Evolutionary conservation across 2,797 vertebrate species (phyloP).

Genomic region (Enoplosus armatus): DNA sequence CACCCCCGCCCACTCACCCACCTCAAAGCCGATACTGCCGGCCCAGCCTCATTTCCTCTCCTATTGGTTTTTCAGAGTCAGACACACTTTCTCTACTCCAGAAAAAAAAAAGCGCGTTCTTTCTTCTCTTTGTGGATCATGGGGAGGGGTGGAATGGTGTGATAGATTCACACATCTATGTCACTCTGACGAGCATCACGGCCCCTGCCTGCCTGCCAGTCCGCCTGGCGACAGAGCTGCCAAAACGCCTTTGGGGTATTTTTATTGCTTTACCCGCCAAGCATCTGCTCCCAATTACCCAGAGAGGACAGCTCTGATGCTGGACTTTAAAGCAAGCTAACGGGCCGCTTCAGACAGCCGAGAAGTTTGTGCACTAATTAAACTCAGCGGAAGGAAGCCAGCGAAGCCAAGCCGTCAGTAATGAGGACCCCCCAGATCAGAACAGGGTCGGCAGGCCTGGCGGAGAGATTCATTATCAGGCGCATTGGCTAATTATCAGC

Average conservation of each 20-base stretch:
- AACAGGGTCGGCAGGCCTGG: constrained; percentile 74
- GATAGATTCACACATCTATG: constrained; percentile 77
- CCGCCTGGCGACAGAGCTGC: constrained; percentile 72
- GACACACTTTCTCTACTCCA: constrained; percentile 68
- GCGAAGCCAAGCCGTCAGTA: constrained; percentile 79
- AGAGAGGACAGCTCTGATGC: constrained; percentile 82
- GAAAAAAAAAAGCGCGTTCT: constrained; percentile 24
- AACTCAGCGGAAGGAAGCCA: constrained; percentile 81
- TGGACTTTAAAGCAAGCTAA: constrained; percentile 82
- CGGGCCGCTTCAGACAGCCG: constrained; percentile 80
- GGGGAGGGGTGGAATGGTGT: constrained; percentile 46
- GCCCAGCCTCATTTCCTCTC: constrained; percentile 77
- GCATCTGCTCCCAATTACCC: constrained; percentile 88
- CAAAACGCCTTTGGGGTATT: constrained; percentile 84
- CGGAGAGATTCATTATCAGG: constrained; percentile 77
- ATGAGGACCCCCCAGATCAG: constrained; percentile 82
- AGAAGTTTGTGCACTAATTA: constrained; percentile 88
- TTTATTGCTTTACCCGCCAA: constrained; percentile 84
- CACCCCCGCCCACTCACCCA: constrained; percentile 46
- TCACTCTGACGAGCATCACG: constrained; percentile 76
- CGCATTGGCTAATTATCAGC: constrained; percentile 79
- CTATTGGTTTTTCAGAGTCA: constrained; percentile 63
- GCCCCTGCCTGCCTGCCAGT: constrained; percentile 74
- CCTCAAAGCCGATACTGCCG: constrained; percentile 59
- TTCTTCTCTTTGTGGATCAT: constrained; percentile 59